These are phyloP conservation scores for Proctacanthus coquilletti DNA, from an alignment of 1,140 invertebrate species.

Conservation along the genomic window DNA sequence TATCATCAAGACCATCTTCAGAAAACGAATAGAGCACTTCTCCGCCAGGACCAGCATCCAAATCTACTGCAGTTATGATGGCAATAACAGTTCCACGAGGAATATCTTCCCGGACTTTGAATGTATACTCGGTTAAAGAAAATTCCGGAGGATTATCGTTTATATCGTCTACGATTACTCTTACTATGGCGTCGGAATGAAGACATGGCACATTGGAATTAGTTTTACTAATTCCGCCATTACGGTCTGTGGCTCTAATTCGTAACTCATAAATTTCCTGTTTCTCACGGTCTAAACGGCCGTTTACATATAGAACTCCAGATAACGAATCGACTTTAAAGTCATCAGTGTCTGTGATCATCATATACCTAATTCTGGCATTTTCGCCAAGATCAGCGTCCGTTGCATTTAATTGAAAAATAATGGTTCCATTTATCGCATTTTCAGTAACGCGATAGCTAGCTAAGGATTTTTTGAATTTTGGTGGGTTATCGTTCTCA, in stretches of 20 bases:
- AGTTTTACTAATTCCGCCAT: conserved; percentile 35
- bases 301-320: conserved; percentile 62
- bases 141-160: conserved; percentile 86
- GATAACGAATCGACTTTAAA: conserved; percentile 65
- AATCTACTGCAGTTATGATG: conserved; percentile 70
- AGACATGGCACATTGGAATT: conserved; percentile 35
- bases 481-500: conserved; percentile 75
- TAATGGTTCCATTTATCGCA: conserved; percentile 64
- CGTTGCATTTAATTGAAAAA: conserved; percentile 70
- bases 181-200: conserved; percentile 58
- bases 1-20: conserved; percentile 40
- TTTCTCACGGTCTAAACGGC: conserved; percentile 66
- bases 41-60: conserved; percentile 68
- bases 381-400: conserved; percentile 76
- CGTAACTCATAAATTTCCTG: conserved; percentile 69
- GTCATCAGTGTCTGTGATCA: conserved; percentile 65
- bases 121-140: conserved; percentile 51
- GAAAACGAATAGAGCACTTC: conserved; percentile 58
- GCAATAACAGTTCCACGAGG: conserved; percentile 75
- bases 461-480: conserved; percentile 67
- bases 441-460: conserved; percentile 74
- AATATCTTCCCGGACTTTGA: conserved; percentile 81
- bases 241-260: conserved; percentile 65
- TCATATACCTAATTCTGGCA: conserved; percentile 57
- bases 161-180: conserved; percentile 71